Percentiles rank a stretch among this genome's conserved stretches.
These are phyloP conservation scores for Drosophila yooni DNA, from an alignment of 2,888 invertebrate genomes.

Conservation along the genomic window DNA sequence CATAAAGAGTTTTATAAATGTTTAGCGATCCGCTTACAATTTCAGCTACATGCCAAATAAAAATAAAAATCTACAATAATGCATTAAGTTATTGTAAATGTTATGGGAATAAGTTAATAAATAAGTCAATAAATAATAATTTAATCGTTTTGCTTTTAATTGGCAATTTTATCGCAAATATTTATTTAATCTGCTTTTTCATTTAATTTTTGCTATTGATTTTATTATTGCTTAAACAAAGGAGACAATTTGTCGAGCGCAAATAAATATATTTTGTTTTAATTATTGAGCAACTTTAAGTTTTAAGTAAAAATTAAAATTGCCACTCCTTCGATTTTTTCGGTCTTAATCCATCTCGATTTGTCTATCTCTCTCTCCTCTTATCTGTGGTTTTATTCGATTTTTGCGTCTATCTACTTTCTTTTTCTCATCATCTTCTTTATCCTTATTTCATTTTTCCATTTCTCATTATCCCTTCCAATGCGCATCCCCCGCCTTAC, in stretches of 20 bases:
- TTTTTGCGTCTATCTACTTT: too few relatives aligned
- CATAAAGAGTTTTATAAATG: conserved; percentile 23
- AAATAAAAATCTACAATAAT: background rate
- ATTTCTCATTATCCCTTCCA: background rate
- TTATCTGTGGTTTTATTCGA: background rate
- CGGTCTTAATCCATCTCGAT: background rate
- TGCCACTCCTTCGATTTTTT: background rate
- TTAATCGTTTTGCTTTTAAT: background rate
- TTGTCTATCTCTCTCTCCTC: background rate
- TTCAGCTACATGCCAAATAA: background rate
- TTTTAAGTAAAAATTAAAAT: background rate
- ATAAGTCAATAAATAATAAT: background rate
- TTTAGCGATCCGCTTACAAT: background rate
- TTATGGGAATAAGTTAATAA: background rate
- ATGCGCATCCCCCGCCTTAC: too few relatives aligned
- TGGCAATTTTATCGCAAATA: background rate
- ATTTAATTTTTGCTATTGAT: background rate
- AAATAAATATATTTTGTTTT: background rate
- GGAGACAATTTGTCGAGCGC: background rate
- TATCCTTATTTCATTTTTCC: background rate
- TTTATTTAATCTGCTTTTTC: background rate
- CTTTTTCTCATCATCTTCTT: background rate
- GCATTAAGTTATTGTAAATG: background rate
- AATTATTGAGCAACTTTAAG: background rate
- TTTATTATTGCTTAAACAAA: background rate